phyloP scores from a whole-genome alignment of 2,797 vertebrate genomes.

The Rhadinocentrus ornatus region DNA sequence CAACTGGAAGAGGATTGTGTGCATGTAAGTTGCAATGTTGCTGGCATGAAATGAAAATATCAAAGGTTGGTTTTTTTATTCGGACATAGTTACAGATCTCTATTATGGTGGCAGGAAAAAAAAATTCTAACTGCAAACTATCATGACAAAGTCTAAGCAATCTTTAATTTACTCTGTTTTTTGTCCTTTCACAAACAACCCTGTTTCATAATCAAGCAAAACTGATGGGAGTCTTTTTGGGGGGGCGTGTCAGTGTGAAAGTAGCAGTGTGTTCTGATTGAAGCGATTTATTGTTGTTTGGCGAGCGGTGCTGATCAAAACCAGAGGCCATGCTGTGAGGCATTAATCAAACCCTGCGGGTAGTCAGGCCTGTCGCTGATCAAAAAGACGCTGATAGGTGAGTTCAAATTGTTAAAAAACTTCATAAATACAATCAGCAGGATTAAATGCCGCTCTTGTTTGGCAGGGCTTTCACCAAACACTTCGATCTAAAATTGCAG shows the following conservation, averaged over 20 bases:
- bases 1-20: too few relatives aligned
- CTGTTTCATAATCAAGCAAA: slow-evolving; percentile 45
- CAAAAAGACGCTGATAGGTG: slow-evolving; percentile 40
- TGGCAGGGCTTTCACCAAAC: slow-evolving; percentile 41
- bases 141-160: slow-evolving; percentile 2
- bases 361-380: slow-evolving; percentile 30
- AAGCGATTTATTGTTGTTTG: slow-evolving; percentile 59
- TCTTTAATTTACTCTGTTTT: slow-evolving; percentile 32
- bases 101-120: neutral
- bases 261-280: slow-evolving; percentile 47
- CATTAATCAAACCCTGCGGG: slow-evolving; percentile 56
- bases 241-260: slow-evolving; percentile 46
- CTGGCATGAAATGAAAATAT: too few relatives aligned
- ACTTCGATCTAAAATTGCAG: slow-evolving; percentile 52
- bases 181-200: slow-evolving; percentile 28
- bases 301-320: slow-evolving; percentile 44
- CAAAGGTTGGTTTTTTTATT: too few relatives aligned
- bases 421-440: slow-evolving; percentile 12
- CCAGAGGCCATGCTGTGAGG: slow-evolving; percentile 43
- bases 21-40: too few relatives aligned
- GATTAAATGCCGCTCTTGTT: slow-evolving; percentile 14
- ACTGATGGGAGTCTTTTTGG: slow-evolving; percentile 58
- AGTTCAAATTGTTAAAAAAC: slow-evolving; percentile 24
- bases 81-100: neutral
- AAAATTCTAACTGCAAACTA: slow-evolving; percentile 29